Evolutionary conservation across 2,797 vertebrate genomes (phyloP).

Genomic region (Pipistrellus kuhlii): DNA sequence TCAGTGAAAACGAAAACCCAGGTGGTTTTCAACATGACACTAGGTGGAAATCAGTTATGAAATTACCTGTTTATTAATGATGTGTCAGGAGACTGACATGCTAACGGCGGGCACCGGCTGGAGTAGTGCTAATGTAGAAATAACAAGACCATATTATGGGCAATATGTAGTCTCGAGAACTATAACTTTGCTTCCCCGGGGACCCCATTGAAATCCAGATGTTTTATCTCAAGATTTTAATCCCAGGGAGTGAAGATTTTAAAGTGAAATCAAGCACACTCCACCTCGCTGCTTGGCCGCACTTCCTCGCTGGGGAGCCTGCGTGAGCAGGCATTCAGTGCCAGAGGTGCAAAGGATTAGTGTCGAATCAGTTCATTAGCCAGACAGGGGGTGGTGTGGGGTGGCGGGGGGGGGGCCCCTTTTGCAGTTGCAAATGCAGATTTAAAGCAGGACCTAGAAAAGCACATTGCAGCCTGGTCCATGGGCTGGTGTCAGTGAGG

Average conservation of each 20-base stretch:
- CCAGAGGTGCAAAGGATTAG: constrained; percentile 69
- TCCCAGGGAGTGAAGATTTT: constrained; percentile 76
- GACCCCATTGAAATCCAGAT: constrained; percentile 79
- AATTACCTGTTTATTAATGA: constrained; percentile 89
- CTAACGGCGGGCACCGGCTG: constrained; percentile 81
- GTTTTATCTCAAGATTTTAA: constrained; percentile 86
- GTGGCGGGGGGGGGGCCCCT: rapidly evolving
- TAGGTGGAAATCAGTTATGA: constrained; percentile 89
- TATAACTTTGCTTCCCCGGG: constrained; percentile 76
- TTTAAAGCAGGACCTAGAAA: constrained; percentile 9
- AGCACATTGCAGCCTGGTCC: not conserved
- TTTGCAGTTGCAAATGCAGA: constrained; percentile 33
- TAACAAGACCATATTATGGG: constrained; percentile 81
- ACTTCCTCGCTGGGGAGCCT: constrained; percentile 70
- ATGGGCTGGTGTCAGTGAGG: not conserved
- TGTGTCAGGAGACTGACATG: constrained; percentile 86
- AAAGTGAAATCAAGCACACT: constrained; percentile 70
- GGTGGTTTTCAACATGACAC: constrained; percentile 89
- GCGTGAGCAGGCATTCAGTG: constrained; percentile 63
- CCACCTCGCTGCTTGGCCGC: constrained; percentile 33
- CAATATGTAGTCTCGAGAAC: constrained; percentile 72
- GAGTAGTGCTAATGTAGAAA: constrained; percentile 83
- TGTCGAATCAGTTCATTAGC: constrained; percentile 68
- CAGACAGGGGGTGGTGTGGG: not conserved
- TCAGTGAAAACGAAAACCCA: constrained; percentile 86